Evolutionary conservation across 2,113 vertebrate species (phyloP).

Genomic region (Heterocephalus glaber): DNA sequence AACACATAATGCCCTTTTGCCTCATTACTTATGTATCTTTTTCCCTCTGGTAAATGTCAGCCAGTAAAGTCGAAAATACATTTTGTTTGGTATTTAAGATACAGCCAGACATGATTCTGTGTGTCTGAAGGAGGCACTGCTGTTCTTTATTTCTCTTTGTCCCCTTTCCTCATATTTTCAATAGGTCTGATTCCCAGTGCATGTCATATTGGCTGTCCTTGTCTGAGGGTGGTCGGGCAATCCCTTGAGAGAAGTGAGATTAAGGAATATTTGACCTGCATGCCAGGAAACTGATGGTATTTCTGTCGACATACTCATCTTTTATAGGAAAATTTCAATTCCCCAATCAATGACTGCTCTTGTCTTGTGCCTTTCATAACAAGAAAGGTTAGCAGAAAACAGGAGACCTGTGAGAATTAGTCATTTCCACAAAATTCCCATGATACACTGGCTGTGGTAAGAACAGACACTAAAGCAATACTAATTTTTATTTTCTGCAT

Average conservation of each 20-base stretch:
- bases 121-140: conserved; percentile 64
- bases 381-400: conserved; percentile 68
- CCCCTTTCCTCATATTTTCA: conserved; percentile 48
- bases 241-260: conserved; percentile 64
- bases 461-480: conserved; percentile 29
- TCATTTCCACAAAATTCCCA: conserved; percentile 54
- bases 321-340: conserved; percentile 75
- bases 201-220: conserved; percentile 64
- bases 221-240: conserved; percentile 34
- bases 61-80: neutral
- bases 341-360: conserved; percentile 74
- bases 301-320: conserved; percentile 62
- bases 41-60: conserved; percentile 59
- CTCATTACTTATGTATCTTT: conserved; percentile 76
- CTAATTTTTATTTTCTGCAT: conserved; percentile 22
- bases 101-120: neutral
- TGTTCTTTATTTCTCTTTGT: neutral
- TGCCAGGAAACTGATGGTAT: conserved; percentile 6
- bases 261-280: conserved; percentile 72
- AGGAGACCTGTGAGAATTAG: conserved; percentile 40
- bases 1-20: conserved; percentile 72
- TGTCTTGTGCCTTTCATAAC: conserved; percentile 73
- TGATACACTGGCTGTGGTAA: neutral
- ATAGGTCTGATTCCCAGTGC: conserved; percentile 32
- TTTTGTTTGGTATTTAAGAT: neutral